Conservation (phyloP, 2,113 vertebrate genomes). For the Paraplagusia blochii region DNA sequence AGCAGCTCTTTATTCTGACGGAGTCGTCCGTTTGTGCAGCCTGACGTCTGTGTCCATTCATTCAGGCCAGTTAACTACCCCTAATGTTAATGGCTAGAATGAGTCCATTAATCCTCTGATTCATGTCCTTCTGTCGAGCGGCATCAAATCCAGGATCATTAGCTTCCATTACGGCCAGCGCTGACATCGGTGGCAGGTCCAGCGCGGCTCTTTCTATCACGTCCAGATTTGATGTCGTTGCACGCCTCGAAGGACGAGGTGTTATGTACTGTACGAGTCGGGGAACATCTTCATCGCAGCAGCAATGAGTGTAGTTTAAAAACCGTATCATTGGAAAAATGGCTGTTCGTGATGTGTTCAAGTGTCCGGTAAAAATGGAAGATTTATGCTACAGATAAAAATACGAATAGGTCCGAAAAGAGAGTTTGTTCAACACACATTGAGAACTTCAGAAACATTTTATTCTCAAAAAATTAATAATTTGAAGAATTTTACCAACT, state of each 20-base stretch:
- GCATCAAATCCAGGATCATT: slow-evolving; percentile 60
- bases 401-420: too few relatives aligned
- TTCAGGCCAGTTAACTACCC: slow-evolving; percentile 41
- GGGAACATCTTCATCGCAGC: slow-evolving; percentile 17
- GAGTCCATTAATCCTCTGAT: slow-evolving; percentile 61
- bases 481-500: too few relatives aligned
- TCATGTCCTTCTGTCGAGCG: slow-evolving; percentile 54
- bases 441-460: too few relatives aligned
- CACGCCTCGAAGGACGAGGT: slow-evolving; percentile 35
- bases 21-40: slow-evolving; percentile 21
- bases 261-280: slow-evolving; percentile 22
- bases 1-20: slow-evolving; percentile 10
- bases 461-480: too few relatives aligned
- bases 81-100: slow-evolving; percentile 53
- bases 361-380: too few relatives aligned
- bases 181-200: slow-evolving; percentile 44
- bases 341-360: too few relatives aligned
- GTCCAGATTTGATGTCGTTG: slow-evolving; percentile 47
- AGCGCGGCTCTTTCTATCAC: slow-evolving; percentile 47
- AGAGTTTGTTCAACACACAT: too few relatives aligned
- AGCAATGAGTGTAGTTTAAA: slow-evolving; percentile 9
- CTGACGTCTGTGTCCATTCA: slow-evolving; percentile 14
- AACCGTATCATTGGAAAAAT: not conserved
- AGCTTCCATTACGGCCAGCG: slow-evolving; percentile 44
- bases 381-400: too few relatives aligned